These are phyloP conservation scores for Sanderia malayensis DNA, from an alignment of 30 jellyfish, hydroid and myxozoan species.

Conservation along the genomic window DNA sequence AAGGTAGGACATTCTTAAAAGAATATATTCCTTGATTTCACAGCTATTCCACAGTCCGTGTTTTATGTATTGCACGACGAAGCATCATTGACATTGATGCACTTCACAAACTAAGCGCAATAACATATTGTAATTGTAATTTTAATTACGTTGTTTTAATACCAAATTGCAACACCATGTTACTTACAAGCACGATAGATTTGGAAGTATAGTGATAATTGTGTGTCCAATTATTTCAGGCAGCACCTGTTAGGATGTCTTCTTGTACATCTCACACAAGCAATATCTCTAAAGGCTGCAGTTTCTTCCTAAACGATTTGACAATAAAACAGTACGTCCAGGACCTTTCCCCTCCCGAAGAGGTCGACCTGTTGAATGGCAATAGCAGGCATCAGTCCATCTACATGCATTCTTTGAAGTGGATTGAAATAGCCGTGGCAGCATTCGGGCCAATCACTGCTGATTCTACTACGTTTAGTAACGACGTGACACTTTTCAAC, in stretches of 20 bases:
- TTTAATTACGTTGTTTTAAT: no score
- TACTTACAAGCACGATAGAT: no score
- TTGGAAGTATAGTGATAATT: no score
- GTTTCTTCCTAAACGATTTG: slow-evolving; percentile 75
- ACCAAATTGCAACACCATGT: no score
- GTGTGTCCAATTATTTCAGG: no score
- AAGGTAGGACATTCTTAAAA: slow-evolving; percentile 74
- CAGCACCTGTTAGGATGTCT: slow-evolving; percentile 78
- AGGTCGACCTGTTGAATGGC: slow-evolving; percentile 43
- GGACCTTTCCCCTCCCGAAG: slow-evolving; percentile 61
- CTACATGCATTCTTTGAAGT: slow-evolving; percentile 63
- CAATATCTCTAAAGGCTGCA: slow-evolving; percentile 61
- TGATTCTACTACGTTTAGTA: slow-evolving; percentile 39
- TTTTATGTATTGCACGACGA: no score
- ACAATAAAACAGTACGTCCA: slow-evolving; percentile 74
- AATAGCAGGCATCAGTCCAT: slow-evolving; percentile 34
- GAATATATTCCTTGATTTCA: no score
- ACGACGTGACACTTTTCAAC: slow-evolving; percentile 14
- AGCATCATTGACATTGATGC: no score
- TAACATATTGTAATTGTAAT: no score
- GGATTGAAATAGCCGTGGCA: slow-evolving; percentile 93
- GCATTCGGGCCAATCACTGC: slow-evolving; percentile 91
- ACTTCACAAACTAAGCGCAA: no score
- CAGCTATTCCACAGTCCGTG: no score
- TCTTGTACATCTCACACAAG: slow-evolving; percentile 74